phyloP scores from a whole-genome alignment of 2,113 vertebrate genomes.

The Rhadina sibilatrix region DNA sequence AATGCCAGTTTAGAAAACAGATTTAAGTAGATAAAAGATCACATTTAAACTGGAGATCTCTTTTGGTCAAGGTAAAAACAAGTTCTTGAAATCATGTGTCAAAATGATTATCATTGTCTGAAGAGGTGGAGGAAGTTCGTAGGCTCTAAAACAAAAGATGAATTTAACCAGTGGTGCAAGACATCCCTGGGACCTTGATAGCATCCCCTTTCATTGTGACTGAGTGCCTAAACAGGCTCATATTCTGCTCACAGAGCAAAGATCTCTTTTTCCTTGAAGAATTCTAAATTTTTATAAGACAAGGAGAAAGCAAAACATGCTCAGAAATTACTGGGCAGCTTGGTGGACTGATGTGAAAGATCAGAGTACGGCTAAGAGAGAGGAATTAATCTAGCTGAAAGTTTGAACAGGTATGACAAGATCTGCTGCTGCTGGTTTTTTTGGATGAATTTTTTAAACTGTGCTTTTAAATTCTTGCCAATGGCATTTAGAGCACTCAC shows the following conservation, averaged over 20 bases:
- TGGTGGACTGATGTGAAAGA: background rate
- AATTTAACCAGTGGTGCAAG: conserved; percentile 13
- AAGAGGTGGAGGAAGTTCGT: background rate
- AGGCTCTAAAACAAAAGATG: background rate
- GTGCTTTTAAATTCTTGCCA: background rate
- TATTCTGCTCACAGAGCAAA: background rate
- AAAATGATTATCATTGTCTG: conserved; percentile 3
- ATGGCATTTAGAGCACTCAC: background rate
- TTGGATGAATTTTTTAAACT: background rate
- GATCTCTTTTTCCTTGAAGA: background rate
- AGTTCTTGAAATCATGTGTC: background rate
- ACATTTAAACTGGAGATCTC: background rate
- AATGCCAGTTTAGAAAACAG: background rate
- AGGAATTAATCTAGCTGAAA: background rate
- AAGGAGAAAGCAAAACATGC: background rate
- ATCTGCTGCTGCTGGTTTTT: background rate
- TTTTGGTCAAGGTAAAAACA: background rate
- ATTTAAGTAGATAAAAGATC: background rate
- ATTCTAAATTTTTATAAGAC: background rate
- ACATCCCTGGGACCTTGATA: background rate
- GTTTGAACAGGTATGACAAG: background rate
- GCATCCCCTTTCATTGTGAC: background rate
- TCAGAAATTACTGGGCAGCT: background rate
- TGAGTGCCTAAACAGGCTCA: background rate
- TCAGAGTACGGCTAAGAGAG: background rate